Evolutionary conservation across 1,140 invertebrate species (phyloP).

Genomic region (Antheraea mylitta): DNA sequence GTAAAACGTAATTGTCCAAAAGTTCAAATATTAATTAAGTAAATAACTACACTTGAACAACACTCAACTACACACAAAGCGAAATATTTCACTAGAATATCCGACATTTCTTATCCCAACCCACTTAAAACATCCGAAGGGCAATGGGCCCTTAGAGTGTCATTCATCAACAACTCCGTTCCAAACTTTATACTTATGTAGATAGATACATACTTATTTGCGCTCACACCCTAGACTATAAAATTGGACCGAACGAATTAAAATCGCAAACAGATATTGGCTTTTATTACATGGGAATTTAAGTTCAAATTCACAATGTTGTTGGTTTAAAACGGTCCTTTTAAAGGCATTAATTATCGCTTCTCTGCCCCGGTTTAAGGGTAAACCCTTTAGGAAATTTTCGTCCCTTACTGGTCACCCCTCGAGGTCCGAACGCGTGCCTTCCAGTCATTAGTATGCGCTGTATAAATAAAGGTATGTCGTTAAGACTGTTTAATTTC

Average conservation of each 20-base stretch:
- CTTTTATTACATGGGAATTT: conserved; percentile 30
- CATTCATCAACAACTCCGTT: conserved; percentile 74
- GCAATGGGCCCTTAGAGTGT: conserved; percentile 76
- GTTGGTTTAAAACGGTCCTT: conserved; percentile 56
- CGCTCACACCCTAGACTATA: conserved; percentile 64
- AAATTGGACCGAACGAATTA: conserved; percentile 68
- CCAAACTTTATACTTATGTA: conserved; percentile 69
- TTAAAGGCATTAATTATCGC: conserved; percentile 73
- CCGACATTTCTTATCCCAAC: conserved; percentile 76
- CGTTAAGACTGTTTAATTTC: conserved; percentile 53
- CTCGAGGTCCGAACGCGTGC: conserved; percentile 59
- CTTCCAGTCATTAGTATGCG: conserved; percentile 67
- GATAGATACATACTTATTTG: conserved; percentile 48
- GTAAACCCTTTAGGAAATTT: conserved; percentile 75
- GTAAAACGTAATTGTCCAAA: conserved; percentile 38
- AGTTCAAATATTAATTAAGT: conserved; percentile 72
- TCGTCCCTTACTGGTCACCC: conserved; percentile 73
- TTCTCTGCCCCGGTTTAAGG: conserved; percentile 61
- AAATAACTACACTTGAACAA: conserved; percentile 41
- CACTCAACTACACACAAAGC: conserved; percentile 43
- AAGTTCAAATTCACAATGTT: conserved; percentile 27
- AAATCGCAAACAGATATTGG: conserved; percentile 26
- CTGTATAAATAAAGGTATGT: conserved; percentile 61
- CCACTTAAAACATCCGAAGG: conserved; percentile 77
- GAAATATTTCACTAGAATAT: conserved; percentile 71